Conservation (phyloP, 2,113 vertebrate species). For the Aramus guarauna region DNA sequence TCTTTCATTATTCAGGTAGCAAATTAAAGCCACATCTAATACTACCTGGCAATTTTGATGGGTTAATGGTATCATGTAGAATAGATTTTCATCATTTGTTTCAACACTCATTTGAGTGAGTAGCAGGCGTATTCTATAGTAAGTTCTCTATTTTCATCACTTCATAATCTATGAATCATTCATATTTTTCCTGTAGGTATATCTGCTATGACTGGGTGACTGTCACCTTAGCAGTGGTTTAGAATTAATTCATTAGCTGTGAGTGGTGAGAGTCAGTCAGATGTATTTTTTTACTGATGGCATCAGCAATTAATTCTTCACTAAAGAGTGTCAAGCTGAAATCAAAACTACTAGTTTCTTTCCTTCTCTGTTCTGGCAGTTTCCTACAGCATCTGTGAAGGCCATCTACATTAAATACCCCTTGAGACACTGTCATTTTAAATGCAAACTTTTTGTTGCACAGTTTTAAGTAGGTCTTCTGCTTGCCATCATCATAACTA, state of each 20-base stretch:
- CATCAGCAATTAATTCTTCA: neutral
- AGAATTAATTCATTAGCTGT: neutral
- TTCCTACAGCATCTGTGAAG: neutral
- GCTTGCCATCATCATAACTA: neutral
- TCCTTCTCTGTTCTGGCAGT: neutral
- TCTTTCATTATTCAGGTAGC: neutral
- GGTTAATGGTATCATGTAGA: neutral
- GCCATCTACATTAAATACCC: neutral
- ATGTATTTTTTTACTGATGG: neutral
- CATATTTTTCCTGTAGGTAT: neutral
- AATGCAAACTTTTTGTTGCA: neutral
- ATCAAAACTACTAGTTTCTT: neutral
- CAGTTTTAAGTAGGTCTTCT: neutral
- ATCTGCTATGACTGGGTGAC: neutral
- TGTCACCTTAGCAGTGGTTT: neutral
- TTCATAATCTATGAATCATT: neutral
- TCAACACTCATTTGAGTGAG: neutral
- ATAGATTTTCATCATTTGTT: neutral
- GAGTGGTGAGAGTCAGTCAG: neutral
- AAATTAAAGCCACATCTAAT: neutral
- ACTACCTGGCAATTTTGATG: neutral
- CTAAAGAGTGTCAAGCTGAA: neutral
- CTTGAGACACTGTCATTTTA: neutral
- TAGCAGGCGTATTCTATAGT: neutral
- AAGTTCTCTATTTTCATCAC: neutral